Evolutionary conservation across 2,113 vertebrate genomes (phyloP).

Genomic region (Xenopus laevis): DNA sequence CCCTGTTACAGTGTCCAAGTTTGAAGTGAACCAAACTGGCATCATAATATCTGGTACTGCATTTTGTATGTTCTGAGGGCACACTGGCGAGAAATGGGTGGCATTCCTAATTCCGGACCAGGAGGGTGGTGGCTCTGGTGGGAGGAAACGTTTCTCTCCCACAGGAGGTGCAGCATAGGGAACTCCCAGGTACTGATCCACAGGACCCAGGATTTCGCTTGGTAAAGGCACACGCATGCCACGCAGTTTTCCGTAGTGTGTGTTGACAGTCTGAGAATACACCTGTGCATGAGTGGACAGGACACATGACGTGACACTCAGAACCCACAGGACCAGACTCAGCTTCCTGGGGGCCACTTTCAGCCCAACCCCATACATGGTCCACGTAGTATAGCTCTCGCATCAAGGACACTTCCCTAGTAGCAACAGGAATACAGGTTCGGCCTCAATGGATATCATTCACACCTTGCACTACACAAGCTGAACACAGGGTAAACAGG

Average conservation of each 20-base stretch:
- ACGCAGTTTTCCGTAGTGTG: conserved; percentile 92
- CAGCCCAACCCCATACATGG: conserved; percentile 72
- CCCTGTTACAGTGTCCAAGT: conserved; percentile 96
- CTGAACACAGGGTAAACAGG: conserved; percentile 48
- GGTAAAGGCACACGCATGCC: conserved; percentile 87
- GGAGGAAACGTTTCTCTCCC: conserved; percentile 93
- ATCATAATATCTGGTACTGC: conserved; percentile 98
- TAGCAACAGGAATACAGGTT: conserved; percentile 52
- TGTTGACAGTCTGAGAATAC: conserved; percentile 94
- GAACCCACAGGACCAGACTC: conserved; percentile 76
- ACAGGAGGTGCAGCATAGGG: conserved; percentile 86
- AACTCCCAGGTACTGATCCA: conserved; percentile 88
- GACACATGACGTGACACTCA: conserved; percentile 75
- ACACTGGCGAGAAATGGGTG: conserved; percentile 95
- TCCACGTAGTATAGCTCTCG: conserved; percentile 61
- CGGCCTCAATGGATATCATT: conserved; percentile 50
- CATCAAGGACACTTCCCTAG: conserved; percentile 63
- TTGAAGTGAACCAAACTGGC: conserved; percentile 98
- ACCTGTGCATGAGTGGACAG: conserved; percentile 71
- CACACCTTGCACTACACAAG: conserved; percentile 51
- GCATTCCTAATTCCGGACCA: conserved; percentile 97
- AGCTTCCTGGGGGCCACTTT: conserved; percentile 62
- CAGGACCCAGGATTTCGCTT: conserved; percentile 93
- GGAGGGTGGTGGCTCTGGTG: conserved; percentile 88
- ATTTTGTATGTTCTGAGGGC: conserved; percentile 97